These are phyloP conservation scores for Columba janthina DNA, from an alignment of 2,113 vertebrate species.

Conservation along the genomic window DNA sequence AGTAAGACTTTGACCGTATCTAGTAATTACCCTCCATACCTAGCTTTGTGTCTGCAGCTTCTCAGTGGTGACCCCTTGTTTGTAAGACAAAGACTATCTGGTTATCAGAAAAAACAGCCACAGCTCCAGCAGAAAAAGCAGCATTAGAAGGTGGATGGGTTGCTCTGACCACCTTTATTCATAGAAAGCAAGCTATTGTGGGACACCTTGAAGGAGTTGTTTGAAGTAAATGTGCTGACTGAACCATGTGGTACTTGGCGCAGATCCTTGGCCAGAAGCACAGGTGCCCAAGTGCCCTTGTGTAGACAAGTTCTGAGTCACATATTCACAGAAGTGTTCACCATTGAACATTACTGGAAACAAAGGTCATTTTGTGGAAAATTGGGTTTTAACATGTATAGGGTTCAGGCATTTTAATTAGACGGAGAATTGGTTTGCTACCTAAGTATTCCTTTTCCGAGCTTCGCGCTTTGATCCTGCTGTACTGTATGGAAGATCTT, in stretches of 20 bases:
- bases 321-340: neutral
- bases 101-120: neutral
- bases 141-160: neutral
- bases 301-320: neutral
- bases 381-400: neutral
- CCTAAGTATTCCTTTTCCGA: neutral
- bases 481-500: neutral
- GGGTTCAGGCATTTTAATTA: neutral
- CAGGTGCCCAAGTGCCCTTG: neutral
- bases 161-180: neutral
- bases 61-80: neutral
- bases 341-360: neutral
- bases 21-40: rapidly evolving
- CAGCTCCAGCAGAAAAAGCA: neutral
- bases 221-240: neutral
- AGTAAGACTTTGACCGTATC: neutral
- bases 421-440: neutral
- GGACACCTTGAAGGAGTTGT: neutral
- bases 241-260: neutral
- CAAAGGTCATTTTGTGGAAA: neutral
- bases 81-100: neutral
- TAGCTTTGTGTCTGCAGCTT: neutral
- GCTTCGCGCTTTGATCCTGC: neutral
- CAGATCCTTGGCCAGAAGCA: neutral
- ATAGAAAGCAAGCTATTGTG: neutral